Evolutionary conservation across 1,140 invertebrate genomes (phyloP).

Genomic region (Ceratina japonica): DNA sequence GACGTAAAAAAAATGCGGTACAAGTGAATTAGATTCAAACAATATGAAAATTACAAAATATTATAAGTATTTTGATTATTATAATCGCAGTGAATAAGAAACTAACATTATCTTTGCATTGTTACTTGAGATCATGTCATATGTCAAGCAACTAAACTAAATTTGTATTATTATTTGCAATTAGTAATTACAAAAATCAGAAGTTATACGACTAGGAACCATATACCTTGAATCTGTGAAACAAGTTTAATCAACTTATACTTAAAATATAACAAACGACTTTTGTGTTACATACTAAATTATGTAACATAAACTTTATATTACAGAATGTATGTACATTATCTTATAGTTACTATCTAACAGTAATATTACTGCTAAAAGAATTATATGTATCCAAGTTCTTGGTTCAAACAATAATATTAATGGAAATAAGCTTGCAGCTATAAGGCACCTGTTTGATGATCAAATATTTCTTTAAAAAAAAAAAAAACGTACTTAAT

Average conservation of each 20-base stretch:
- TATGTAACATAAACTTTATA: slow-evolving; percentile 37
- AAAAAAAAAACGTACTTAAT: slow-evolving; percentile 19
- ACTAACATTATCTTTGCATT: neutral
- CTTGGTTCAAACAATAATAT: no score
- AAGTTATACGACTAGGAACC: slow-evolving; percentile 52
- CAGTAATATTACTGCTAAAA: slow-evolving; percentile 1
- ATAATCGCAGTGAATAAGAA: neutral
- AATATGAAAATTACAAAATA: no score
- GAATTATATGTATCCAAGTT: slow-evolving; percentile 17
- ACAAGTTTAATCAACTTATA: neutral
- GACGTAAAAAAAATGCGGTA: slow-evolving; percentile 11
- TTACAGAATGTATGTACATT: slow-evolving; percentile 48
- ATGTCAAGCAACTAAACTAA: slow-evolving; percentile 28
- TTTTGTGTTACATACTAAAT: slow-evolving; percentile 26
- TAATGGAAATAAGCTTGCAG: slow-evolving; percentile 13
- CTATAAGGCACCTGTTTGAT: slow-evolving; percentile 46
- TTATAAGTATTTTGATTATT: no score
- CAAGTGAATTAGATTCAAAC: slow-evolving; percentile 3
- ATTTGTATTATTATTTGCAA: slow-evolving; percentile 30
- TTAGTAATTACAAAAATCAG: slow-evolving; percentile 35
- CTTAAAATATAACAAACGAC: neutral
- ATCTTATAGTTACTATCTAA: slow-evolving; percentile 13
- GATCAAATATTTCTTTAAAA: slow-evolving; percentile 23
- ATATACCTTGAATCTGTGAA: slow-evolving; percentile 16
- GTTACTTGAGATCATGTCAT: neutral